These are phyloP conservation scores for Cochlearius cochlearius DNA, from an alignment of 2,113 vertebrate genomes.

Conservation along the genomic window DNA sequence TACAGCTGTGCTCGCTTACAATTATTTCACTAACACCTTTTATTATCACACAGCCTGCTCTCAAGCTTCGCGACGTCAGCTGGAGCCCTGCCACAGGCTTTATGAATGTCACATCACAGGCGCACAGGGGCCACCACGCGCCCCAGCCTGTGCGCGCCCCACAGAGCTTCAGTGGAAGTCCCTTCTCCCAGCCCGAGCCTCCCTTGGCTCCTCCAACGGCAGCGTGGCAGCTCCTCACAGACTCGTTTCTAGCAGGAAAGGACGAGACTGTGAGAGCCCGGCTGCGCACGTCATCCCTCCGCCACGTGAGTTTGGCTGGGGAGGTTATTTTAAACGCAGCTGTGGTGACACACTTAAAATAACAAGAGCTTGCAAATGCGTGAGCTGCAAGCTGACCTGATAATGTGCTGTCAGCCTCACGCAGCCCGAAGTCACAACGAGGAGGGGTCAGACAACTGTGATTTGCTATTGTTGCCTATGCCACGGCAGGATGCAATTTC, in stretches of 20 bases:
- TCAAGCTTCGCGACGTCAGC: fast-evolving
- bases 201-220: background rate
- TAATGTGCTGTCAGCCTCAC: background rate
- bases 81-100: background rate
- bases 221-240: background rate
- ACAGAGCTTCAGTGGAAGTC: background rate
- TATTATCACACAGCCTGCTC: background rate
- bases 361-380: conserved; percentile 21
- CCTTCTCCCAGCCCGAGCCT: background rate
- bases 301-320: background rate
- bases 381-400: background rate
- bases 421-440: background rate
- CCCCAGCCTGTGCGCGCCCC: fast-evolving
- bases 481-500: background rate
- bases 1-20: background rate
- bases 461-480: background rate
- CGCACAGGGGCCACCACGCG: fast-evolving
- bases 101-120: background rate
- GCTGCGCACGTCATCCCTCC: background rate
- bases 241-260: background rate
- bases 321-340: conserved; percentile 15
- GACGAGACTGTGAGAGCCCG: fast-evolving
- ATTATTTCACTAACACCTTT: background rate
- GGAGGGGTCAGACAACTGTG: background rate
- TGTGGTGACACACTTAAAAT: conserved; percentile 12